Conservation (phyloP, 92 coral and sea anemone species). For the Parazoanthus darwini region DNA sequence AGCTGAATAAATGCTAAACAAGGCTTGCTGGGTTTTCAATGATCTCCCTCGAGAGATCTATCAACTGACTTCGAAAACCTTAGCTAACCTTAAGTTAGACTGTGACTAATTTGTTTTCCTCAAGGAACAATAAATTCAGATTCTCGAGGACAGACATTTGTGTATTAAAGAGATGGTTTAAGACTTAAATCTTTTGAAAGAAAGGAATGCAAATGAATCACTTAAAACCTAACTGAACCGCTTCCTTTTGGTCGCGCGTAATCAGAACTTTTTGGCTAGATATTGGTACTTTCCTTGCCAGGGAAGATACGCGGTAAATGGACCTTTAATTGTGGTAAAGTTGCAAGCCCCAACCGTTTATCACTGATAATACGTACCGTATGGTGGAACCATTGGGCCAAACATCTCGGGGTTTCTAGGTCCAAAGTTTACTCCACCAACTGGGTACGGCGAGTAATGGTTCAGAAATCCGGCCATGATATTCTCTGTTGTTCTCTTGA, state of each 20-base stretch:
- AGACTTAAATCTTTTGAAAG: neutral
- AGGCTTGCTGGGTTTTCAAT: no score
- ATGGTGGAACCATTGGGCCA: slow-evolving; percentile 81
- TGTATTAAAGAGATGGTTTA: neutral
- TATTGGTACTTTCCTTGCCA: neutral
- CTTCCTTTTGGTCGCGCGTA: neutral
- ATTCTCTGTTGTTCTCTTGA: slow-evolving; percentile 28
- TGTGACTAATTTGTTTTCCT: neutral
- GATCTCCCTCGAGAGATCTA: neutral
- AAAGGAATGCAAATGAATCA: slow-evolving; percentile 4
- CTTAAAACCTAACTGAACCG: neutral
- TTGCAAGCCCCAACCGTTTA: neutral
- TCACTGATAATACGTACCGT: slow-evolving; percentile 61
- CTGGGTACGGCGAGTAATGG: slow-evolving; percentile 85
- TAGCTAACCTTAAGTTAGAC: no score
- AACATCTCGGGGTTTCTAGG: slow-evolving; percentile 83
- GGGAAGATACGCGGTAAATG: neutral
- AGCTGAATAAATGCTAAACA: neutral
- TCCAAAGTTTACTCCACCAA: slow-evolving; percentile 79
- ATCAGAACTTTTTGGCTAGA: neutral
- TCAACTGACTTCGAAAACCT: neutral
- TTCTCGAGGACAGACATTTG: neutral
- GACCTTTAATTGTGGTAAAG: neutral
- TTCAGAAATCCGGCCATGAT: slow-evolving; percentile 91
- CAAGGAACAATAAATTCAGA: neutral